Conservation (phyloP, 2,797 vertebrate species). For the Meda fulgida region DNA sequence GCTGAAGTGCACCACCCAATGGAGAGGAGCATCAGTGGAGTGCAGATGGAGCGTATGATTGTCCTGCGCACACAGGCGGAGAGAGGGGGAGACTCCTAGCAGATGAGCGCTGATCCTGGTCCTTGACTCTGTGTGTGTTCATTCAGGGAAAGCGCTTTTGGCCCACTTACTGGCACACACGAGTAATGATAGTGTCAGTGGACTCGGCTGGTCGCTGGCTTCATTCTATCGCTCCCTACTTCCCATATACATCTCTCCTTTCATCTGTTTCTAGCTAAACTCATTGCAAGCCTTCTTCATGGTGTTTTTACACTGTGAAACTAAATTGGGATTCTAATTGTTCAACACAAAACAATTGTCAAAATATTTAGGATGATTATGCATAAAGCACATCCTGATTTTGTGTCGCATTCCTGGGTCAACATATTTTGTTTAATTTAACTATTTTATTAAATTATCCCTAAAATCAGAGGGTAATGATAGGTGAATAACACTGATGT, state of each 20-base stretch:
- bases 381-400: neutral
- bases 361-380: neutral
- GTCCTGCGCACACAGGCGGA: constrained; percentile 10
- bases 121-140: constrained; percentile 41
- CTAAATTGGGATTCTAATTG: neutral
- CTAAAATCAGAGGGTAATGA: neutral
- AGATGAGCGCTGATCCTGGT: constrained; percentile 30
- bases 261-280: neutral
- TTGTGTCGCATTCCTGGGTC: too few relatives aligned
- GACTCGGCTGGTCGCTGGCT: constrained; percentile 15
- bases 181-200: constrained; percentile 40
- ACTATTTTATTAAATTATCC: neutral
- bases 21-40: constrained; percentile 37
- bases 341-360: neutral
- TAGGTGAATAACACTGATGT: neutral
- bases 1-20: constrained; percentile 56
- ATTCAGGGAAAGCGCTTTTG: constrained; percentile 38
- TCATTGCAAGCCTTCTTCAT: neutral
- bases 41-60: constrained; percentile 38
- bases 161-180: constrained; percentile 35
- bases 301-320: neutral
- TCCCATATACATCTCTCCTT: neutral
- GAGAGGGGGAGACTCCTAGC: constrained; percentile 17
- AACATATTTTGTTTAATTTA: too few relatives aligned
- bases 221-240: constrained; percentile 12